Conservation (phyloP, 2,113 vertebrate species). For the Gambusia holbrooki region DNA sequence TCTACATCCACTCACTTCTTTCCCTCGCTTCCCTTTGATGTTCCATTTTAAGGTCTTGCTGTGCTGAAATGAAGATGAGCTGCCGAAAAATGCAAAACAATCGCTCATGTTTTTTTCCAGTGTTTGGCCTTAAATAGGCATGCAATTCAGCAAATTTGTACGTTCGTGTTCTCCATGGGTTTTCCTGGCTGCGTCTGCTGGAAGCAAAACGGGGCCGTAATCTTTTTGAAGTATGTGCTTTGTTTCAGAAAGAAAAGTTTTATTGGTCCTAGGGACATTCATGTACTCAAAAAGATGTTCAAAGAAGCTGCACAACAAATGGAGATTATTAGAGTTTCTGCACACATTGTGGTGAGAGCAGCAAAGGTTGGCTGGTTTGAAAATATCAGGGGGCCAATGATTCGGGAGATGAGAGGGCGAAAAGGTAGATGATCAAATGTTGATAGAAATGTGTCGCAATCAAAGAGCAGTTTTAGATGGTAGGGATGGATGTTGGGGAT, state of each 20-base stretch:
- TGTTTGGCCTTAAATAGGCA: slow-evolving; percentile 23
- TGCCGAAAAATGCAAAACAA: slow-evolving; percentile 11
- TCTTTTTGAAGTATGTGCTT: slow-evolving; percentile 23
- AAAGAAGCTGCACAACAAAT: neutral
- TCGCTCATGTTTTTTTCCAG: slow-evolving; percentile 17
- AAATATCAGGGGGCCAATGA: slow-evolving; percentile 41
- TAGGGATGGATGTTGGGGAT: no score
- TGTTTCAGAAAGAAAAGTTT: slow-evolving; percentile 13
- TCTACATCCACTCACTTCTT: slow-evolving; percentile 17
- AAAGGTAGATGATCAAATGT: slow-evolving; percentile 75
- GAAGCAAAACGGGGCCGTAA: neutral
- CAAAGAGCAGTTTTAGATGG: slow-evolving; percentile 57
- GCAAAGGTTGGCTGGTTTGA: slow-evolving; percentile 35
- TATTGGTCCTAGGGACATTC: neutral
- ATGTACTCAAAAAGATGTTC: neutral
- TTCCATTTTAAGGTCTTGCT: neutral
- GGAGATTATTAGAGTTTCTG: neutral
- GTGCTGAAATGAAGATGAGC: slow-evolving; percentile 22
- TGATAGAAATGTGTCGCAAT: slow-evolving; percentile 67
- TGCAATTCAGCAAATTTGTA: slow-evolving; percentile 18
- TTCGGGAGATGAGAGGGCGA: slow-evolving; percentile 36
- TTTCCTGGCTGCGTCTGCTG: neutral
- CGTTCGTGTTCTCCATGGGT: neutral
- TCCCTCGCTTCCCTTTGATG: slow-evolving; percentile 17
- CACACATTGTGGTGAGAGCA: slow-evolving; percentile 16